These are phyloP conservation scores for Caenorhabditis afra DNA, from an alignment of 2,888 invertebrate genomes.

Conservation along the genomic window DNA sequence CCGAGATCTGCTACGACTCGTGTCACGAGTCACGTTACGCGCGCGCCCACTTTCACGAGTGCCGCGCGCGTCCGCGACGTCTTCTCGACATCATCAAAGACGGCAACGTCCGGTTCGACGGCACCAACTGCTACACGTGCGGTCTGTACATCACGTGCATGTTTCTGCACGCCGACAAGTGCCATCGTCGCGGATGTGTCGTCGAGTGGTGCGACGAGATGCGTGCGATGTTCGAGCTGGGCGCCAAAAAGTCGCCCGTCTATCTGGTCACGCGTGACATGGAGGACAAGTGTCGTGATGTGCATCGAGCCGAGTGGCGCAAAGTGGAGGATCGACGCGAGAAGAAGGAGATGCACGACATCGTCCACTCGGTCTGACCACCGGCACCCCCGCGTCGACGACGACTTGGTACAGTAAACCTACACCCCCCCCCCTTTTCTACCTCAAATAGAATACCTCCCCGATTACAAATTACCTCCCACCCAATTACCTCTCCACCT, in stretches of 20 bases:
- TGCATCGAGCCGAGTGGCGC: conserved; percentile 18
- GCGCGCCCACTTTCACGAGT: conserved; percentile 9
- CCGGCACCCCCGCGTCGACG: no score
- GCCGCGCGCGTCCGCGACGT: not conserved
- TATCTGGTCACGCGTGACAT: conserved; percentile 9
- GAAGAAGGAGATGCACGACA: conserved; percentile 1
- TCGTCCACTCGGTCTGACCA: conserved; percentile 7
- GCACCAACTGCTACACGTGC: conserved; percentile 3
- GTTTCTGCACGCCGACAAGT: conserved; percentile 40
- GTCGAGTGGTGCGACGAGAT: conserved; percentile 36
- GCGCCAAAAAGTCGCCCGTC: not conserved
- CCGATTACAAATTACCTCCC: no score
- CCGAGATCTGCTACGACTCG: conserved; percentile 2
- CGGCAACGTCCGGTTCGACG: conserved; percentile 26
- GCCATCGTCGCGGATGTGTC: not conserved
- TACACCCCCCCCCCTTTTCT: no score
- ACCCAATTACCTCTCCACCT: no score
- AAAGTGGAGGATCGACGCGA: conserved; percentile 17
- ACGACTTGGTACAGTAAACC: not conserved
- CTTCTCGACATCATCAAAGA: conserved; percentile 13
- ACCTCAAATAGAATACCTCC: no score
- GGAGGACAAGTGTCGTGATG: conserved; percentile 19
- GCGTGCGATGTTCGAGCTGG: conserved; percentile 18
- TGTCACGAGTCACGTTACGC: conserved; percentile 11
- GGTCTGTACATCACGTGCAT: conserved; percentile 38